These are phyloP conservation scores for Haliaeetus leucogaster DNA, from an alignment of 2,113 vertebrate genomes.

Conservation along the genomic window DNA sequence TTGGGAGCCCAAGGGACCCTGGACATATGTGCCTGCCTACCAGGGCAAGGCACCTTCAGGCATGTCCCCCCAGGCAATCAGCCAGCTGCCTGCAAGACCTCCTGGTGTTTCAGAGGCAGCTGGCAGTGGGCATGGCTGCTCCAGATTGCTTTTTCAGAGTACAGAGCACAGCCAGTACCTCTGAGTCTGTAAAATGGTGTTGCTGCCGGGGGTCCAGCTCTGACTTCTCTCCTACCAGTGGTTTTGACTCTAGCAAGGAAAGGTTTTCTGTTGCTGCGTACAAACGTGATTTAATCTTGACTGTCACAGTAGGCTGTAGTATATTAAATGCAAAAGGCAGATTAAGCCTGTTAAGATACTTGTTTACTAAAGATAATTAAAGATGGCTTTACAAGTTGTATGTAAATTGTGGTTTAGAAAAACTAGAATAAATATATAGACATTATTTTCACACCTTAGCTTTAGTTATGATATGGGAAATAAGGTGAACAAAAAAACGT, in stretches of 20 bases:
- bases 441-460: neutral
- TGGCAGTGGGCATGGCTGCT: neutral
- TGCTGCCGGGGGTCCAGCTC: neutral
- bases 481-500: neutral
- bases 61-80: neutral
- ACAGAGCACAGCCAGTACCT: neutral
- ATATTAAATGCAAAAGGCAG: neutral
- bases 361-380: neutral
- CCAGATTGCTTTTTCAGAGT: neutral
- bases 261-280: accelerated
- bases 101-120: neutral
- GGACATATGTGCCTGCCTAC: neutral
- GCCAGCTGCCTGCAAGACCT: neutral
- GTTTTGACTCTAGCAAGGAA: neutral
- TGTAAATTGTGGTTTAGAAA: neutral
- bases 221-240: neutral
- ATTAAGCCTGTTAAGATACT: neutral
- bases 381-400: neutral
- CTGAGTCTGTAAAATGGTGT: accelerated
- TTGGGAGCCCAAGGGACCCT: neutral
- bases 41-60: neutral
- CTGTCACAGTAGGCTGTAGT: neutral
- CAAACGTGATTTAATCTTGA: neutral
- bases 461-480: neutral
- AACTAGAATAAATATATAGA: neutral